A percentile compares a stretch with the other conserved stretches of the same genome.
Evolutionary conservation across 2,888 invertebrate genomes (phyloP).

Genomic region (Cosmorhoe ocellata): DNA sequence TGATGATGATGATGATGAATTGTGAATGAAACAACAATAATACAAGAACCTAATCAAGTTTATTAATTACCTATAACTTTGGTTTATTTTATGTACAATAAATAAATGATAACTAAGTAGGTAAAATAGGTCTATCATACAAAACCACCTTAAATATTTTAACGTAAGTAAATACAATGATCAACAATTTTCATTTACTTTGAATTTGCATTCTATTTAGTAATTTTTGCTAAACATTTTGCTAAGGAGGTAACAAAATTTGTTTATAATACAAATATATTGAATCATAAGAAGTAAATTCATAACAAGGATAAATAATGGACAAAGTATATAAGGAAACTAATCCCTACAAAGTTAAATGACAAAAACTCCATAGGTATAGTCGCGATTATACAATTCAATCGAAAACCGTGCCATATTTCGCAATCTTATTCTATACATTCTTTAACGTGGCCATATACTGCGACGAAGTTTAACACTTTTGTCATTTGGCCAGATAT

Average conservation of each 20-base stretch:
- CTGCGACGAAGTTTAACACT: too few species aligned
- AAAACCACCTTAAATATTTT: constrained; percentile 54
- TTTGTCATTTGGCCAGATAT: constrained; percentile 9
- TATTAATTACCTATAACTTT: constrained; percentile 80
- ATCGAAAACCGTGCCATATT: constrained; percentile 20
- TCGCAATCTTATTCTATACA: not conserved
- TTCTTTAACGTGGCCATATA: constrained; percentile 1
- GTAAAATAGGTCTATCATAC: constrained; percentile 63
- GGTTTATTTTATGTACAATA: constrained; percentile 80
- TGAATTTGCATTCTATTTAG: constrained; percentile 27
- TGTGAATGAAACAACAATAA: constrained; percentile 56
- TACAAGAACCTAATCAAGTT: constrained; percentile 76
- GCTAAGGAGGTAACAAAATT: constrained; percentile 52
- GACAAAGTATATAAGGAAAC: constrained; percentile 8
- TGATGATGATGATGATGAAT: too few species aligned
- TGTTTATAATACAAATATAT: constrained; percentile 27
- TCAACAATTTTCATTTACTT: constrained; percentile 34
- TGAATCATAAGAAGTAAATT: constrained; percentile 7
- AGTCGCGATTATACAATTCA: constrained; percentile 35
- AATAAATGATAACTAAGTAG: constrained; percentile 71
- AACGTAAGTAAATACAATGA: constrained; percentile 36
- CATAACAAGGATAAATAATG: constrained; percentile 6
- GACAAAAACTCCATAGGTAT: constrained; percentile 24
- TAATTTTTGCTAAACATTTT: constrained; percentile 57
- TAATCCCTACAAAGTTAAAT: constrained; percentile 18